Evolutionary conservation across 1,140 invertebrate species (phyloP).

Genomic region (Drosophila navojoa): DNA sequence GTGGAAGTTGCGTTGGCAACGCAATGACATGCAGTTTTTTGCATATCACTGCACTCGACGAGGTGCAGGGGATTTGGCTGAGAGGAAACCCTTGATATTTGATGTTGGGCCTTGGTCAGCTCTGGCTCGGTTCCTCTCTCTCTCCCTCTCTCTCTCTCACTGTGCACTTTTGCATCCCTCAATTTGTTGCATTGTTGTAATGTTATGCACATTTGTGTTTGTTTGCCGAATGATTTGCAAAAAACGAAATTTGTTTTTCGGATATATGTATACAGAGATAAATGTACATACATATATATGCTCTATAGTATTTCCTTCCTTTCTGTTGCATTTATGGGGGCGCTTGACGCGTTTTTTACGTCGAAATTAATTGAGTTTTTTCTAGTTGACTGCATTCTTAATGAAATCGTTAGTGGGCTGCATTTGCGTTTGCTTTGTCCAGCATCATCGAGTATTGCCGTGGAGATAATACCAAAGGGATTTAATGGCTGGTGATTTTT

Average conservation of each 20-base stretch:
- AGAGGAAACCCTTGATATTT: constrained; percentile 62
- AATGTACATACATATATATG: constrained; percentile 16
- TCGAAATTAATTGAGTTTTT: constrained; percentile 82
- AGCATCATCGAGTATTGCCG: constrained; percentile 55
- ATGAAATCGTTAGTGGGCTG: constrained; percentile 80
- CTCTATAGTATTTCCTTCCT: constrained; percentile 10
- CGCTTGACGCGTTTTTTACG: constrained; percentile 56
- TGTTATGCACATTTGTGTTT: constrained; percentile 81
- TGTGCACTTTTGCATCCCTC: constrained; percentile 64
- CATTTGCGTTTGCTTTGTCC: constrained; percentile 43
- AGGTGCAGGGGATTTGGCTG: background rate
- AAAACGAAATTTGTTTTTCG: constrained; percentile 72
- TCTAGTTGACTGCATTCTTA: constrained; percentile 82
- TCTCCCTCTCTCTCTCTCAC: background rate
- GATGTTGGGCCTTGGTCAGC: constrained; percentile 39
- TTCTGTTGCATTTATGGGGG: constrained; percentile 29
- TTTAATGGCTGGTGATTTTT: constrained; percentile 37
- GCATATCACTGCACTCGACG: constrained; percentile 73
- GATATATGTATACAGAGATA: constrained; percentile 28
- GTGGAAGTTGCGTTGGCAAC: constrained; percentile 58
- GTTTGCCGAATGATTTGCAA: constrained; percentile 80
- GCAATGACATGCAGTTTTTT: constrained; percentile 82
- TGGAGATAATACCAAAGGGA: constrained; percentile 69
- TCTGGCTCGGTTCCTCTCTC: background rate
- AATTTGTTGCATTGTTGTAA: constrained; percentile 78